Evolutionary conservation across 2,797 vertebrate species (phyloP).

Genomic region (Epinephelus coioides): DNA sequence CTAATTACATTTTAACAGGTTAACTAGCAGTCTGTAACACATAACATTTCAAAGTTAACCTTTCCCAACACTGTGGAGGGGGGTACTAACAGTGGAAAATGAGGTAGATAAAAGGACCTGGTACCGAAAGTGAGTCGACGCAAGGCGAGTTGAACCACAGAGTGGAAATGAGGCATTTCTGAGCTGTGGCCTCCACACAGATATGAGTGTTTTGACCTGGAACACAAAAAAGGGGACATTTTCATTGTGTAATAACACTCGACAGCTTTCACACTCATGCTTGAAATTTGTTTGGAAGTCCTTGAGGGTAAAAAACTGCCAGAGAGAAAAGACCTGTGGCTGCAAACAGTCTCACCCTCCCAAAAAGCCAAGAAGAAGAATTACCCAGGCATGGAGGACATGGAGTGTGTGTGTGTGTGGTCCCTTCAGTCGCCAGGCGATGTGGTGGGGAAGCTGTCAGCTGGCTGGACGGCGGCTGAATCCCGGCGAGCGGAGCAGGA

Average conservation of each 20-base stretch:
- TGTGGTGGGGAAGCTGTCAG: slow-evolving; percentile 67
- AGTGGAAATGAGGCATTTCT: background rate
- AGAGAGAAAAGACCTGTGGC: slow-evolving; percentile 59
- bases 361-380: slow-evolving; percentile 66
- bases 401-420: slow-evolving; percentile 69
- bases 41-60: too few relatives aligned
- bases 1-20: too few relatives aligned
- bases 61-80: too few relatives aligned
- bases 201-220: slow-evolving; percentile 23
- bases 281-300: slow-evolving; percentile 78
- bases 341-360: slow-evolving; percentile 53
- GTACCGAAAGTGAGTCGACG: too few relatives aligned
- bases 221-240: slow-evolving; percentile 46
- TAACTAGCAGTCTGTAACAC: too few relatives aligned
- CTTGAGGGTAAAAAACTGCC: slow-evolving; percentile 65
- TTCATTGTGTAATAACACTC: slow-evolving; percentile 62
- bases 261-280: slow-evolving; percentile 72
- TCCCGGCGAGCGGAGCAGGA: slow-evolving; percentile 43
- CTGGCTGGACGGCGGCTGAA: slow-evolving; percentile 61
- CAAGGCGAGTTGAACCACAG: too few relatives aligned
- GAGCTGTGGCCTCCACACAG: slow-evolving; percentile 1
- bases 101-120: too few relatives aligned
- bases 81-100: too few relatives aligned
- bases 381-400: slow-evolving; percentile 42
- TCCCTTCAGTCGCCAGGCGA: slow-evolving; percentile 73